These are phyloP conservation scores for Falco novaeseelandiae DNA, from an alignment of 2,797 vertebrate genomes.

Conservation along the genomic window DNA sequence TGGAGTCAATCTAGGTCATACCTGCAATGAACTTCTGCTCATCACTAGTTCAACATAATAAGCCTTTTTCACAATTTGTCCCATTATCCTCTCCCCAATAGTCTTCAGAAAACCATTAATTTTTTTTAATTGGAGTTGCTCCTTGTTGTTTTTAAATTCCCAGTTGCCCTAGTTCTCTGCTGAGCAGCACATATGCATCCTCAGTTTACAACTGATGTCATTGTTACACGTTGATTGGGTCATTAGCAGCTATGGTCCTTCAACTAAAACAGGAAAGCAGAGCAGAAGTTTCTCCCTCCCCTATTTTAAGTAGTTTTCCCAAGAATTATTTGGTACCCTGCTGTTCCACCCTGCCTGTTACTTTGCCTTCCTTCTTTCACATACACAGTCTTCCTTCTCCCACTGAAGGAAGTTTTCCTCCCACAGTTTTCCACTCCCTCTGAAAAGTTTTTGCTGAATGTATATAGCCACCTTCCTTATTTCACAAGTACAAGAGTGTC, in stretches of 20 bases:
- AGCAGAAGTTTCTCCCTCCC: background rate
- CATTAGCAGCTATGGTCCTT: background rate
- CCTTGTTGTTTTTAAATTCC: background rate
- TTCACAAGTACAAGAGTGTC: background rate
- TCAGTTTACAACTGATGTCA: background rate
- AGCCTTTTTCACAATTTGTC: background rate
- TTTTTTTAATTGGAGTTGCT: background rate
- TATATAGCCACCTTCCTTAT: background rate
- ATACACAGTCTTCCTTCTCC: fast-evolving
- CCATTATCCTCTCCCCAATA: background rate
- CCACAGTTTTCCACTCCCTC: background rate
- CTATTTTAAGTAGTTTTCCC: background rate
- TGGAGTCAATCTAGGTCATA: background rate
- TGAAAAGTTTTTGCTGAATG: background rate
- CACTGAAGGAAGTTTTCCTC: no score
- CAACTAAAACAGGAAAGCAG: background rate
- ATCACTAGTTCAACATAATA: background rate
- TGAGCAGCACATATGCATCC: background rate
- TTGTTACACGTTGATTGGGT: no score
- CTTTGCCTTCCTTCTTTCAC: background rate
- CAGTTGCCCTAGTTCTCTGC: background rate
- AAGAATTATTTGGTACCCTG: background rate
- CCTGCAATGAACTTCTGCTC: background rate
- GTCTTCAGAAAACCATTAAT: background rate
- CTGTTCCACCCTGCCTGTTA: background rate